Base-by-base conservation (phyloP, 2,797 vertebrate species). In the Squalus acanthias region DNA sequence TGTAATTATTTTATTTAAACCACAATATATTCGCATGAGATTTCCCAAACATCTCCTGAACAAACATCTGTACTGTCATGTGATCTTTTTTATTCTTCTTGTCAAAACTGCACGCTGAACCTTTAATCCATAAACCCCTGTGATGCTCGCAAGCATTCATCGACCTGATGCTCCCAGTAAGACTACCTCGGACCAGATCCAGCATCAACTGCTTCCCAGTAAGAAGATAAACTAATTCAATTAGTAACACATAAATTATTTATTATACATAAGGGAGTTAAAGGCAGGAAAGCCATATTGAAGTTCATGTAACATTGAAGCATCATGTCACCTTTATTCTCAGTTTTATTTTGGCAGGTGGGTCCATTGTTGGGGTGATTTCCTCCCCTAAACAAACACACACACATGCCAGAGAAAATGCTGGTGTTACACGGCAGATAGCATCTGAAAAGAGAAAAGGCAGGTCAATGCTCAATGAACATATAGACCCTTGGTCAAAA, bases 221-320 rank as follows among this genome's bases (percentile, higher is more conserved):
- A 53, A 89, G 82, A 9, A 39, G 33, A 76, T n/a, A 76, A 57
- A 57, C 26, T 53, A 22, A 89, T 57, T 89, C 53, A 33, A 89
- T 89, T 89, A 89, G 92, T 67, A 94, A 22, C n/a, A 39, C 29
- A 46, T 69, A 24, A 65, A 94, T 94, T 92, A 67, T 92, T n/a
- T 20, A 92, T 63, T 92, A 39, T 67, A 69, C 20, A 46, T 94
- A 94, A 69, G 17, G 60, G 39, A 93, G 91, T 26, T 46, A 93
- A 53, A 88, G 22, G 9, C 87, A 88, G 63, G 33, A 91, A 60
- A 29, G 63, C 20, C 7, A 46, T 46, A 94, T 22, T 69, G n/a
- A 46, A 65, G n/a, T 94, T n/a, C 60, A 92, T n/a, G 33, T 92
- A 60, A 92, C 13, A 60, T 50, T 57, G 53, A 60, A 33, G 63